Percentiles rank a stretch among this genome's conserved stretches.
Conservation (phyloP, 2,113 vertebrate genomes). For the Stigmatopora argus region DNA sequence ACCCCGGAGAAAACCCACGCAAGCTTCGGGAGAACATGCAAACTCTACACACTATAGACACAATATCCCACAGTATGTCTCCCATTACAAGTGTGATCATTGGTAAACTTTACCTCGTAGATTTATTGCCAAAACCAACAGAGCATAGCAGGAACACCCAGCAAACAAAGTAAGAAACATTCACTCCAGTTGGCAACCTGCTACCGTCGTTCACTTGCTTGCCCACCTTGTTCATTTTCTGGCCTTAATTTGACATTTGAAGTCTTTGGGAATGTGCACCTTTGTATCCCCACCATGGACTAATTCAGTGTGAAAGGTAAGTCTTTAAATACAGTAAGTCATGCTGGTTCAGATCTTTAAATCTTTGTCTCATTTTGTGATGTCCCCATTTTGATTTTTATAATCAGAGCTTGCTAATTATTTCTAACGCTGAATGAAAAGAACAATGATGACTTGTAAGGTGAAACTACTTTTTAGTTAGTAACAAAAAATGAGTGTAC, state of each 20-base stretch:
- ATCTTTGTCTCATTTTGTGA: neutral
- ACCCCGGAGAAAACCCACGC: too few species aligned
- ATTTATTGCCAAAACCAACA: constrained; percentile 58
- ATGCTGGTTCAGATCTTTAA: neutral
- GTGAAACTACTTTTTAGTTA: neutral
- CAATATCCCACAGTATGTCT: neutral
- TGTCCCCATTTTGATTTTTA: neutral
- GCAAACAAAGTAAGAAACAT: constrained; percentile 25
- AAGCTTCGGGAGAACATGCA: too few species aligned
- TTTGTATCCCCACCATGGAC: neutral
- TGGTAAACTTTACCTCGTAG: constrained; percentile 13
- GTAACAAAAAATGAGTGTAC: neutral
- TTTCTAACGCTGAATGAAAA: too few species aligned
- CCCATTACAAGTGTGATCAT: constrained; percentile 23
- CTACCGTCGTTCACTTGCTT: constrained; percentile 13
- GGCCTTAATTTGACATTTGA: neutral
- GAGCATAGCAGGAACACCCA: constrained; percentile 43
- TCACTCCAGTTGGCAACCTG: constrained; percentile 11
- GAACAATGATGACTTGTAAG: too few species aligned
- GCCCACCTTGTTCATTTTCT: constrained; percentile 34
- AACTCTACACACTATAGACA: constrained; percentile 3
- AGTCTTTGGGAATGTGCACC: neutral
- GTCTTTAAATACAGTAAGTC: neutral
- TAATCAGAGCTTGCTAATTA: neutral
- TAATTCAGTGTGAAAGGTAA: constrained; percentile 25